A percentile compares a stretch with the other conserved stretches of the same genome.
Conservation (phyloP, 2,888 invertebrate species). For the Coenonympha glycerion region DNA sequence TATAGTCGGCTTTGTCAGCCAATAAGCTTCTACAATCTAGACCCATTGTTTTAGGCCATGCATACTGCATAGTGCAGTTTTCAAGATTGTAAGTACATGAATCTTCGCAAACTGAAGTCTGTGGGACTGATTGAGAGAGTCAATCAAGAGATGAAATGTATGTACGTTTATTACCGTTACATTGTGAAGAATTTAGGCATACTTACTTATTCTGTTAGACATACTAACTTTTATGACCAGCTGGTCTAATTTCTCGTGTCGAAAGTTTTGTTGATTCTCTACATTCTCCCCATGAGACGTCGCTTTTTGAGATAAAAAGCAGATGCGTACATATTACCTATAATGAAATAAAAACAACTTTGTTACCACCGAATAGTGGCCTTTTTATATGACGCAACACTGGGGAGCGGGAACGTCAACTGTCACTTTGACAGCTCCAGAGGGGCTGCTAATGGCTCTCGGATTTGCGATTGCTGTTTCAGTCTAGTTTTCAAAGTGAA, state of each 20-base stretch:
- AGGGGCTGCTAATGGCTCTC: constrained; percentile 53
- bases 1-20: no score
- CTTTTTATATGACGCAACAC: constrained; percentile 31
- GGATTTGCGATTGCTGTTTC: constrained; percentile 61
- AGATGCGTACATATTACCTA: constrained; percentile 32
- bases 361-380: constrained; percentile 20
- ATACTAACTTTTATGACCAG: background rate
- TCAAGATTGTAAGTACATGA: no score
- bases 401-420: constrained; percentile 43
- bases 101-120: no score
- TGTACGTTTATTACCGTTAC: no score
- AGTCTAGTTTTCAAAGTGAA: constrained; percentile 27
- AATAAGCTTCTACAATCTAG: no score
- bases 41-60: no score
- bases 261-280: no score
- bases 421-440: constrained; percentile 63
- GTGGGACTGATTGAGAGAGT: no score
- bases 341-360: constrained; percentile 22
- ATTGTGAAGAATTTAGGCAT: no score
- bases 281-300: background rate
- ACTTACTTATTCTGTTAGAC: no score
- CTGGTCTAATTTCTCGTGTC: background rate
- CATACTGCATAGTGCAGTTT: no score
- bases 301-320: background rate
- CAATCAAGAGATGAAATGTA: no score